A percentile compares a stretch with the other conserved stretches of the same genome.
Conservation (phyloP, 2,797 vertebrate species). For the Pseudochirops corinnae region DNA sequence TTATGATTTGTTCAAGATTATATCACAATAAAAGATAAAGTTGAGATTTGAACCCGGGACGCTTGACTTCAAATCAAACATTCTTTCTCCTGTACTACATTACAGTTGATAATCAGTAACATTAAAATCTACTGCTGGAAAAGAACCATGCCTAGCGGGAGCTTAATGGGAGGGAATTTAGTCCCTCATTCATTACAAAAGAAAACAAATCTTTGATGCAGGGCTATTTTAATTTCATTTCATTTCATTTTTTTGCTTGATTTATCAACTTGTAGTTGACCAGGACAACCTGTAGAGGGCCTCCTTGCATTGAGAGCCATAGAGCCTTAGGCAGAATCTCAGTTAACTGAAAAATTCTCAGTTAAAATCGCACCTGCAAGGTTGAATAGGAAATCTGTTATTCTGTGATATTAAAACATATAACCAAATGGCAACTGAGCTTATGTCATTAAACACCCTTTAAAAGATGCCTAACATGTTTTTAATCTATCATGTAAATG, state of each 20-base stretch:
- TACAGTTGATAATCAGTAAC: neutral
- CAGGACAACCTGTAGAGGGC: constrained; percentile 81
- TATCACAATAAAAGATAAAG: neutral
- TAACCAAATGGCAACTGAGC: neutral
- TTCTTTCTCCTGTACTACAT: neutral
- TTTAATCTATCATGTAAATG: constrained; percentile 34
- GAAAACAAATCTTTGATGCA: constrained; percentile 1
- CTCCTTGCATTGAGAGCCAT: constrained; percentile 73
- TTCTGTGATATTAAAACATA: constrained; percentile 56
- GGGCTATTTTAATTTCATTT: too few relatives aligned
- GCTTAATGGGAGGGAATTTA: neutral
- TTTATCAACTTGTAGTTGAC: constrained; percentile 46
- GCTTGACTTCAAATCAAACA: neutral
- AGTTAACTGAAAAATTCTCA: constrained; percentile 17
- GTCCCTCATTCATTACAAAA: constrained; percentile 10
- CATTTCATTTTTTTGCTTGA: neutral
- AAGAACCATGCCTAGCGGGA: neutral
- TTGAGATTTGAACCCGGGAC: neutral
- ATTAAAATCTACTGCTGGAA: neutral
- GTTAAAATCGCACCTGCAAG: constrained; percentile 41
- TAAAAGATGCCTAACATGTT: constrained; percentile 1
- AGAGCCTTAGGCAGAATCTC: neutral
- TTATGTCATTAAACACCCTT: constrained; percentile 26
- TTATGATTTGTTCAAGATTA: neutral
- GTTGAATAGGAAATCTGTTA: constrained; percentile 43